phyloP scores from a whole-genome alignment of 2,797 vertebrate genomes.

The Sebastes aleutianus region DNA sequence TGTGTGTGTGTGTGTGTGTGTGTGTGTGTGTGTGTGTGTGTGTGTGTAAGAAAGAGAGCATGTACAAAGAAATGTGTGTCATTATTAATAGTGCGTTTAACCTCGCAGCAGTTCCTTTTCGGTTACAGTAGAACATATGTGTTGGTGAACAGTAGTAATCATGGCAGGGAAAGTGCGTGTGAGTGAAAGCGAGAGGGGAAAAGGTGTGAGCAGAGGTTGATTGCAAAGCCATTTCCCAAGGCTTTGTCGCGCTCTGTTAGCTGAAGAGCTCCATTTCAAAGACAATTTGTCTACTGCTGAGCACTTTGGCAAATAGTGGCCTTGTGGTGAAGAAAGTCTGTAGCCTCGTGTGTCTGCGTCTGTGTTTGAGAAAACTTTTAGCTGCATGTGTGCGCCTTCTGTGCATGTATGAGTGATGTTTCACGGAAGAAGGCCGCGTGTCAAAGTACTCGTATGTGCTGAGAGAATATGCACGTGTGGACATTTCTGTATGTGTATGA shows the following conservation, averaged over 20 bases:
- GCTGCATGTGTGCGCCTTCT: not conserved
- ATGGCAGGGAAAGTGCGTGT: conserved; percentile 7
- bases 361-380: not conserved
- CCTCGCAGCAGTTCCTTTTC: conserved; percentile 4
- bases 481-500: not conserved
- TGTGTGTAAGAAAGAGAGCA: not conserved
- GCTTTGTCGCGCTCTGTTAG: conserved; percentile 74
- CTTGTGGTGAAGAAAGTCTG: conserved; percentile 30
- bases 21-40: not conserved
- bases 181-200: conserved; percentile 5
- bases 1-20: not conserved
- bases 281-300: conserved; percentile 69
- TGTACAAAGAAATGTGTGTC: not conserved
- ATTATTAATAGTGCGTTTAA: conserved; percentile 21
- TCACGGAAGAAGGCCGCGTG: not conserved
- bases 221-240: conserved; percentile 73
- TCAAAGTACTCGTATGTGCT: not conserved
- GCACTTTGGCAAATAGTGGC: conserved; percentile 48
- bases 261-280: conserved; percentile 67
- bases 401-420: not conserved
- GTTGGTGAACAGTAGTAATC: conserved; percentile 43
- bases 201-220: conserved; percentile 68
- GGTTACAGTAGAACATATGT: conserved; percentile 35
- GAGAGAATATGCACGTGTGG: not conserved
- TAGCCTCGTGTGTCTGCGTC: not conserved